Conservation (phyloP, 1,140 invertebrate genomes). For the Drosophila pallidifrons region DNA sequence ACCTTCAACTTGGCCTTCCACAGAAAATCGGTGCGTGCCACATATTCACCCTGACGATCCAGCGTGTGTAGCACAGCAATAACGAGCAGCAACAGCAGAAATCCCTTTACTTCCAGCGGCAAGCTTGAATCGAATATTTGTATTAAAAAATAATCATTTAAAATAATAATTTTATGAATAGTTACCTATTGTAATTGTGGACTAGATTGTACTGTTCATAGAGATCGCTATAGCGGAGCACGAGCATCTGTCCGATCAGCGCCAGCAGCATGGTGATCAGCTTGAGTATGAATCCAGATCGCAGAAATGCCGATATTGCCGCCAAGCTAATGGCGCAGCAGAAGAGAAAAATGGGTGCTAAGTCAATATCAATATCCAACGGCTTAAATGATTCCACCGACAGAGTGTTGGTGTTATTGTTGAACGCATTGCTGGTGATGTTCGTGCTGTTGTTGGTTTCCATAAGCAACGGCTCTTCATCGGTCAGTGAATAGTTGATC, state of each 20-base stretch:
- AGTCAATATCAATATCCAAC: conserved; percentile 43
- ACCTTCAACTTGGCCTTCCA: conserved; percentile 96
- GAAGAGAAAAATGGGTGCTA: conserved; percentile 89
- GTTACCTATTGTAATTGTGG: conserved; percentile 87
- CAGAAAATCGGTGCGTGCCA: conserved; percentile 94
- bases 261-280: conserved; percentile 91
- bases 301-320: conserved; percentile 93
- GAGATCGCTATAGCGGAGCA: conserved; percentile 88
- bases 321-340: conserved; percentile 92
- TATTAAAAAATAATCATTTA: neutral
- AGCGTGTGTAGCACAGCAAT: conserved; percentile 90
- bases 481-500: conserved; percentile 62
- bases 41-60: conserved; percentile 94
- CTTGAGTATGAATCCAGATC: conserved; percentile 93
- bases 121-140: conserved; percentile 81
- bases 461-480: conserved; percentile 13
- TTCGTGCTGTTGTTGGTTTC: conserved; percentile 39
- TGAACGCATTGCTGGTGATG: conserved; percentile 17
- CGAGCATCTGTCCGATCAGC: conserved; percentile 87
- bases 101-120: conserved; percentile 89
- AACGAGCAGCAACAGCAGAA: conserved; percentile 87
- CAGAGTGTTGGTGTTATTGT: conserved; percentile 28
- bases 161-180: conserved; percentile 35
- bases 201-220: conserved; percentile 87
- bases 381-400: conserved; percentile 35